Conservation (phyloP, 1,140 invertebrate genomes). For the Phocides pigmalion region DNA sequence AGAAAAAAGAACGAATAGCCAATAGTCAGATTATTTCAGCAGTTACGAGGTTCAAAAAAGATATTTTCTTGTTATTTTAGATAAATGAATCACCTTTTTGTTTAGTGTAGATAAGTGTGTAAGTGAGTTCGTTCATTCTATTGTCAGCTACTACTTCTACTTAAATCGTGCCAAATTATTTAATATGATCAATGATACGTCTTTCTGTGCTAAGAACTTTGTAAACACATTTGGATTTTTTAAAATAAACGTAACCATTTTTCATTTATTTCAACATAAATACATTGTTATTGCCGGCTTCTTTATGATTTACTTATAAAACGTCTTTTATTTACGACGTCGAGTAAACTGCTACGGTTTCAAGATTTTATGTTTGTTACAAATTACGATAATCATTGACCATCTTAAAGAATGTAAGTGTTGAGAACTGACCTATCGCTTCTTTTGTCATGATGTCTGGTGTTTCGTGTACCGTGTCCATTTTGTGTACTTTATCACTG, state of each 20-base stretch:
- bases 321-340: neutral
- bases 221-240: neutral
- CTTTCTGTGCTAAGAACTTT: conserved; percentile 2
- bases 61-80: neutral
- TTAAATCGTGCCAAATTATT: conserved; percentile 23
- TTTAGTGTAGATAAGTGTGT: conserved; percentile 12
- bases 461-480: conserved; percentile 64
- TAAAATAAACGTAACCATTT: neutral
- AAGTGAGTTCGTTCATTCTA: conserved; percentile 5
- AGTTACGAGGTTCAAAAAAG: too few relatives aligned
- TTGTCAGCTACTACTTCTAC: conserved; percentile 6
- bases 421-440: conserved; percentile 71
- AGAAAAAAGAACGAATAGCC: conserved; percentile 9
- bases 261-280: neutral
- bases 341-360: neutral
- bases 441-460: conserved; percentile 67
- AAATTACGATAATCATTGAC: conserved; percentile 41
- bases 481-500: conserved; percentile 55
- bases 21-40: conserved; percentile 3
- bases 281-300: neutral
- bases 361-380: neutral
- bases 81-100: conserved; percentile 28
- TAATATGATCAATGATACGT: conserved; percentile 25
- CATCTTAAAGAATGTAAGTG: conserved; percentile 34
- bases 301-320: neutral